Percentiles rank a stretch among this genome's conserved stretches.
phyloP scores from a whole-genome alignment of 92 coral and sea anemone species.

The Nematostella vectensis region DNA sequence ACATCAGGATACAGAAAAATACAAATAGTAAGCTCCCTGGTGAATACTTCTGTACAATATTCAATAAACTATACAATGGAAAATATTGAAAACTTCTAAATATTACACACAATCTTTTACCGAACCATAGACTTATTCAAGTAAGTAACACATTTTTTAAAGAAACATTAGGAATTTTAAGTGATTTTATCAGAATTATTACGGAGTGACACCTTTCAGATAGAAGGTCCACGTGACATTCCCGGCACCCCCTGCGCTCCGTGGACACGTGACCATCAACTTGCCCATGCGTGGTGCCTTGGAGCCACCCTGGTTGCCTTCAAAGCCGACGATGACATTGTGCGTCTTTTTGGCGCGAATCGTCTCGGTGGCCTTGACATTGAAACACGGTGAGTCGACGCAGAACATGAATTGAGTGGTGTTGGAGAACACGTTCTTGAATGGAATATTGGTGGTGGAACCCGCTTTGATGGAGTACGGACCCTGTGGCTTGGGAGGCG shows the following conservation, averaged over 20 bases:
- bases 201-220: constrained; percentile 79
- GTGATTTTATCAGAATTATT: too few species aligned
- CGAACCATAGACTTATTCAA: too few species aligned
- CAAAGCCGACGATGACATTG: constrained; percentile 83
- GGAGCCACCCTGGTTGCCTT: constrained; percentile 84
- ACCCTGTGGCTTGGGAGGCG: constrained; percentile 95
- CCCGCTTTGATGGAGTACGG: constrained; percentile 94
- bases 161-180: too few species aligned
- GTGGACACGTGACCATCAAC: constrained; percentile 78
- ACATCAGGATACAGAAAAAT: too few species aligned
- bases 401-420: constrained; percentile 88
- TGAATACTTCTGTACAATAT: too few species aligned
- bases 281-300: constrained; percentile 98
- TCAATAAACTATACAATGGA: too few species aligned
- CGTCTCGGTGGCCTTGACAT: constrained; percentile 83
- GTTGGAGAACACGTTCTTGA: constrained; percentile 88
- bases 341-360: constrained; percentile 90
- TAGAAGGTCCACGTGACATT: constrained; percentile 89
- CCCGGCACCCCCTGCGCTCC: constrained; percentile 87
- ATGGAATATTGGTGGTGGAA: constrained; percentile 77
- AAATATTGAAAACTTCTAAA: too few species aligned
- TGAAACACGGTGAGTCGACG: constrained; percentile 85
- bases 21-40: too few species aligned
- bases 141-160: too few species aligned
- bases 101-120: too few species aligned